Base-by-base conservation (phyloP, 1,140 invertebrate genomes). In the Argopecten irradians region DNA sequence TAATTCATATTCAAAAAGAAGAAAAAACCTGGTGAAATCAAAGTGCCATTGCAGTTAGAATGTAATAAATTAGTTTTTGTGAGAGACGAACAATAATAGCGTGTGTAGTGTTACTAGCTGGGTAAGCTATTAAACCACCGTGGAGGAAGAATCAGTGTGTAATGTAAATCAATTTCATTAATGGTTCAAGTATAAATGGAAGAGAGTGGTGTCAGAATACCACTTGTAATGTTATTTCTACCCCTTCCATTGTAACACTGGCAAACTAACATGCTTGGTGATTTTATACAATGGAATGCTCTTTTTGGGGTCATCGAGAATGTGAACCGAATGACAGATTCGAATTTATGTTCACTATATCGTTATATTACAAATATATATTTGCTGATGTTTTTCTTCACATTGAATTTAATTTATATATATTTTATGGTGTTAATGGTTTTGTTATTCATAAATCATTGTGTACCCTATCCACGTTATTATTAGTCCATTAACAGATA, bases 81-180 rank as follows among this genome's bases (percentile, higher is more conserved):
- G 22, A 28, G 22, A n/a, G n/a, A n/a, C 55, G 11, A 1, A 71
- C 55, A 71, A 71, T 71, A 71, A 71, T 71, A 71, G 22, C 2
- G 8, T 71, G 55, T 71, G 43, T 46, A 5, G 28, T 71, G n/a
- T 71, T 71, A 71, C 55, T 71, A 28, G 55, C n/a, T 71, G 55
- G 55, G 28, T 71, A 71, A 71, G 55, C 55, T 71, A 71, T 71
- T 71, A 71, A 71, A n/a, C n/a, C 22, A 1, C 55, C 28, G 22
- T 11, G 55, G 55, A 71, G 55, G 28, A 71, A 71, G 55, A 71
- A 71, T 71, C 55, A 71, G 28, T 71, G 55, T 71, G n/a, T 28
- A 71, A 71, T 71, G 55, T 71, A 71, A 71, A 71, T 71, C 55
- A 71, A 71, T 71, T 71, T 71, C 55, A 71, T 71, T 71, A 71